A percentile compares a stretch with the other conserved stretches of the same genome.
These are phyloP conservation scores for Leucophenga maculata DNA, from an alignment of 2,888 invertebrate species.

Conservation along the genomic window DNA sequence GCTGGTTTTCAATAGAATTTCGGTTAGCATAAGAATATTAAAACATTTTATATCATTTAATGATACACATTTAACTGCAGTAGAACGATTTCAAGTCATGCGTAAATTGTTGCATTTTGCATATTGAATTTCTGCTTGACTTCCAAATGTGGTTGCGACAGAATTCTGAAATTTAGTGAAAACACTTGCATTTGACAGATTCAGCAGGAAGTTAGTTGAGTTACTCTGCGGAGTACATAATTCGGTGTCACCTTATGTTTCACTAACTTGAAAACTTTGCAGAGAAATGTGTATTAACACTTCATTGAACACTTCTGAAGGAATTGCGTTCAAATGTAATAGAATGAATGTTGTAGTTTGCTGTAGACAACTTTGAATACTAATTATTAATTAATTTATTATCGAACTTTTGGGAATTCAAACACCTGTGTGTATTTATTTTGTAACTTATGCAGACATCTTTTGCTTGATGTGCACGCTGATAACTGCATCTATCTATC, in stretches of 20 bases:
- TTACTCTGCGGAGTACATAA: background rate
- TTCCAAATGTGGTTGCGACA: background rate
- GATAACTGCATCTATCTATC: slow-evolving; percentile 3
- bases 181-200: slow-evolving; percentile 46
- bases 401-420: slow-evolving; percentile 57
- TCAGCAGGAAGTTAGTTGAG: background rate
- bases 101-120: too few relatives aligned
- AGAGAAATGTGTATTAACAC: slow-evolving; percentile 25
- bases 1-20: too few relatives aligned
- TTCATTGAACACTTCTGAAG: slow-evolving; percentile 36
- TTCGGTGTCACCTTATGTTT: slow-evolving; percentile 32
- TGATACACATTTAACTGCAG: too few relatives aligned
- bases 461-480: too few relatives aligned
- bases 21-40: too few relatives aligned
- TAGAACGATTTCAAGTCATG: too few relatives aligned
- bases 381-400: slow-evolving; percentile 64
- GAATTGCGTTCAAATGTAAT: background rate
- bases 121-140: too few relatives aligned
- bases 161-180: slow-evolving; percentile 39
- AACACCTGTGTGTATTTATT: slow-evolving; percentile 33
- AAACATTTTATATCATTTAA: too few relatives aligned
- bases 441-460: background rate
- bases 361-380: slow-evolving; percentile 35
- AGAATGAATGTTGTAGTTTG: background rate
- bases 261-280: slow-evolving; percentile 29